Percentiles rank a stretch among this genome's conserved stretches.
These are phyloP conservation scores for Notodonta dromedarius DNA, from an alignment of 2,888 invertebrate species.

Conservation along the genomic window DNA sequence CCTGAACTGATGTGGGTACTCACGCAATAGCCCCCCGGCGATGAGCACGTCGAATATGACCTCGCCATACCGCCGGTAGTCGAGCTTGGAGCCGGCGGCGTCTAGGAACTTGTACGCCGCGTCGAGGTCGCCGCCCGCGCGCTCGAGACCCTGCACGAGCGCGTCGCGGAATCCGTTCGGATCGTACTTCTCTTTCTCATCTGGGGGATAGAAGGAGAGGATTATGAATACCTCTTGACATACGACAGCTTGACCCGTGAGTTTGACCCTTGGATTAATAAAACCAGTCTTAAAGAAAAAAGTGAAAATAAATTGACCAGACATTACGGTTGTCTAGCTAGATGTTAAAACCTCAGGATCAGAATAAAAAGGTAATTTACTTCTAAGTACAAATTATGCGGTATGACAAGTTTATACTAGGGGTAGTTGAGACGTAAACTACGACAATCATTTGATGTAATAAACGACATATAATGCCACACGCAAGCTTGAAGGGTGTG, in stretches of 20 bases:
- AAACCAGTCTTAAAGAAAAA: too few species aligned
- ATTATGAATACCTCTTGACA: neutral
- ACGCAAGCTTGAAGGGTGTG: too few species aligned
- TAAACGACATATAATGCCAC: too few species aligned
- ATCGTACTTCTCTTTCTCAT: conserved; percentile 99
- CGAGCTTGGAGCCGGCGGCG: conserved; percentile 96
- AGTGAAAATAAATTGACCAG: too few species aligned
- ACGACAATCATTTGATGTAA: too few species aligned
- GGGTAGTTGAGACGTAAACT: too few species aligned
- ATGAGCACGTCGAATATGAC: conserved; percentile 98
- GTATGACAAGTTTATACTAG: too few species aligned
- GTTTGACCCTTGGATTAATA: too few species aligned
- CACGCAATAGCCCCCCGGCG: conserved; percentile 97
- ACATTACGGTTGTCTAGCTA: too few species aligned
- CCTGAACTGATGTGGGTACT: conserved; percentile 55
- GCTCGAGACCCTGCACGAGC: conserved; percentile 97
- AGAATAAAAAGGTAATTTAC: too few species aligned
- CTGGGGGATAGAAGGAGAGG: conserved; percentile 74
- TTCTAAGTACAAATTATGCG: too few species aligned
- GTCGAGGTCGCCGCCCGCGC: conserved; percentile 97
- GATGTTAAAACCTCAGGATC: too few species aligned
- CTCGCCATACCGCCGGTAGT: conserved; percentile 99
- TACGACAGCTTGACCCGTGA: neutral
- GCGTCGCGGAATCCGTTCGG: conserved; percentile 99
- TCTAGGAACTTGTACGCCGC: conserved; percentile 98